Base-by-base conservation (phyloP, 2,113 vertebrate species). In the Sorex araneus region DNA sequence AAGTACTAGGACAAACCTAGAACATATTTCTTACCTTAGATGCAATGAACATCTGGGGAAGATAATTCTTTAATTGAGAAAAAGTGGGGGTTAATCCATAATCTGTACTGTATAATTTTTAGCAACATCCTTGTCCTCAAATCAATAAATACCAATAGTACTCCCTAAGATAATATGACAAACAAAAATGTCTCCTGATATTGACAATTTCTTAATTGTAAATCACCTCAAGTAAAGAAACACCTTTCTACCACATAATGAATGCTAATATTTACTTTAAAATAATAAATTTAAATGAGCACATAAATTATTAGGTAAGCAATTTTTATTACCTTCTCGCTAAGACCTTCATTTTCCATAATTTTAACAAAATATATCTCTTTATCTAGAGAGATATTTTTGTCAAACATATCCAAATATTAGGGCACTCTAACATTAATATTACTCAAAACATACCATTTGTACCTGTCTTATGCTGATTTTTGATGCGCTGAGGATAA, bases 11-110 rank as follows among this genome's bases (percentile, higher is more conserved):
- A 74, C 57, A 54, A 21, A 30, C 11, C 28, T 80, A 10, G 6
- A 21, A 36, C 0, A 36, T 0, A 1, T 50, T 82, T 40, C 15
- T 30, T 6, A 64, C 7, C 2, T 19, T 16, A 1, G 32, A 23
- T 6, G 32, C 0, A 76, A 3, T 9, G 16, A 3, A 9, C 3
- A 64, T 45, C 74, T n/a, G 0, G 3, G 1, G 1, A 28, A 86
- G 23, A 36, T 36, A 54, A 50, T 27, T 36, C 4, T 60, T 57
- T 19, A 5, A 74, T 32, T 16, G 10, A 2, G 11, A 28, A 12
- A 0, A 45, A 11, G 60, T 3, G 25, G 16, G 3, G 78, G 4
- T 27, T 25, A 27, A 11, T 0, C 13, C n/a, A n/a, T n/a, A n/a
- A n/a, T 67, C 1, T 75, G 1, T 27, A 54, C 2, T 32, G 2